Percentiles rank a stretch among this genome's conserved stretches.
These are phyloP conservation scores for Talpa occidentalis DNA, from an alignment of 2,113 vertebrate genomes.

Conservation along the genomic window DNA sequence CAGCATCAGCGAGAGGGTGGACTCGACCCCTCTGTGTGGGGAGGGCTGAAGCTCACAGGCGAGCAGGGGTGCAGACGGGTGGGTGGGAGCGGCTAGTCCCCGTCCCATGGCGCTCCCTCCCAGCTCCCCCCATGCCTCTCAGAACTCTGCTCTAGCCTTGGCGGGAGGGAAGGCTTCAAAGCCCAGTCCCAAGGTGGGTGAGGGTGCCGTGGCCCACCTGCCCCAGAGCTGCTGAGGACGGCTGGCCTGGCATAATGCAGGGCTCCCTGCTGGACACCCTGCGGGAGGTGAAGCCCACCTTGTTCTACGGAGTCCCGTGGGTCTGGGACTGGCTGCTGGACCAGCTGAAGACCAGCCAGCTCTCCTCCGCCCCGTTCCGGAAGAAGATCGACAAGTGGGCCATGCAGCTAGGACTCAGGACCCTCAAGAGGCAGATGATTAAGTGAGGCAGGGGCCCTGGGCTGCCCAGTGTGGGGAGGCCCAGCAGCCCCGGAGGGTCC, in stretches of 20 bases:
- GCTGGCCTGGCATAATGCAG: background rate
- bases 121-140: background rate
- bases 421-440: background rate
- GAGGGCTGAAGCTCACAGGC: background rate
- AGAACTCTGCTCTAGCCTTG: background rate
- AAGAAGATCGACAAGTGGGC: constrained; percentile 5
- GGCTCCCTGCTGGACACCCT: constrained; percentile 46
- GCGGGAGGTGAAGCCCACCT: constrained; percentile 49
- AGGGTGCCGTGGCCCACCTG: background rate
- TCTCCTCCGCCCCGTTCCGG: background rate
- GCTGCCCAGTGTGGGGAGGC: background rate
- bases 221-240: too few relatives aligned
- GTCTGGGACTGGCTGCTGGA: constrained; percentile 47
- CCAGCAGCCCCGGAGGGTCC: accelerated
- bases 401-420: background rate
- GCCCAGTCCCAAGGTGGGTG: background rate
- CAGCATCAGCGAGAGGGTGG: background rate
- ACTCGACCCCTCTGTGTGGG: accelerated
- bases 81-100: too few relatives aligned
- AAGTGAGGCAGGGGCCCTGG: background rate
- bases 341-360: background rate
- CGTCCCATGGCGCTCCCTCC: too few relatives aligned
- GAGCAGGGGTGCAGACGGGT: background rate
- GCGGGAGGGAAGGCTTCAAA: too few relatives aligned
- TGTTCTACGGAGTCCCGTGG: background rate